Conservation (phyloP, 2,888 invertebrate genomes). For the Trachelus tabidus region DNA sequence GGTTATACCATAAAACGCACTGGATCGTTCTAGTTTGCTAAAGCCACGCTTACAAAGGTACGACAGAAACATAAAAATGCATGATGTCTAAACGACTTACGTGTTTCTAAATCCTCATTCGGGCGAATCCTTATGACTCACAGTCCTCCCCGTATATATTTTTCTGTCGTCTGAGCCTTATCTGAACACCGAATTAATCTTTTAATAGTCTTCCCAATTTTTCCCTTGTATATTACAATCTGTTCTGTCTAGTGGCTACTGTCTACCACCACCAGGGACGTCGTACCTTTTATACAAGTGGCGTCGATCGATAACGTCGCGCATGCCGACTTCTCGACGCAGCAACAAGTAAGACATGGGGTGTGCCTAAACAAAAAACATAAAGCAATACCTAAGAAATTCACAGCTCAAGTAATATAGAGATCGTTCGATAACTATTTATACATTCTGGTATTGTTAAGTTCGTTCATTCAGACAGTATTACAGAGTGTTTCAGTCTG, state of each 20-base stretch:
- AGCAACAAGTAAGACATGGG: slow-evolving; percentile 61
- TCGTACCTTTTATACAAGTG: slow-evolving; percentile 50
- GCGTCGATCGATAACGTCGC: slow-evolving; percentile 58
- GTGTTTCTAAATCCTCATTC: slow-evolving; percentile 30
- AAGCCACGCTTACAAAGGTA: not conserved
- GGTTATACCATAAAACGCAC: no score
- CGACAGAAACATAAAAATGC: not conserved
- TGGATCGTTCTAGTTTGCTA: not conserved
- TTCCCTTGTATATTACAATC: not conserved
- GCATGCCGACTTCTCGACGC: slow-evolving; percentile 51
- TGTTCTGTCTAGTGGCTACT: slow-evolving; percentile 28
- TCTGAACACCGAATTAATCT: not conserved
- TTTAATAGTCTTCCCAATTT: not conserved
- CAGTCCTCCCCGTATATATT: not conserved
- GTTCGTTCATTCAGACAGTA: not conserved
- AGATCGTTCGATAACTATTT: not conserved
- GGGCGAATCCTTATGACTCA: slow-evolving; percentile 15
- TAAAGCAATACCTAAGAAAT: not conserved
- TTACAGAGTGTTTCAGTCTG: not conserved
- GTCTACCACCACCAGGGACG: slow-evolving; percentile 40
- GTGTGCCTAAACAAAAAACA: slow-evolving; percentile 33
- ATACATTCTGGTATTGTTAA: not conserved
- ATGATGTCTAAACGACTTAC: slow-evolving; percentile 25
- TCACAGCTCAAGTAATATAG: not conserved
- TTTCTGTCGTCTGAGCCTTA: not conserved